These are phyloP conservation scores for Paedocypris sp. DNA, from an alignment of 2,113 vertebrate species.

Conservation along the genomic window DNA sequence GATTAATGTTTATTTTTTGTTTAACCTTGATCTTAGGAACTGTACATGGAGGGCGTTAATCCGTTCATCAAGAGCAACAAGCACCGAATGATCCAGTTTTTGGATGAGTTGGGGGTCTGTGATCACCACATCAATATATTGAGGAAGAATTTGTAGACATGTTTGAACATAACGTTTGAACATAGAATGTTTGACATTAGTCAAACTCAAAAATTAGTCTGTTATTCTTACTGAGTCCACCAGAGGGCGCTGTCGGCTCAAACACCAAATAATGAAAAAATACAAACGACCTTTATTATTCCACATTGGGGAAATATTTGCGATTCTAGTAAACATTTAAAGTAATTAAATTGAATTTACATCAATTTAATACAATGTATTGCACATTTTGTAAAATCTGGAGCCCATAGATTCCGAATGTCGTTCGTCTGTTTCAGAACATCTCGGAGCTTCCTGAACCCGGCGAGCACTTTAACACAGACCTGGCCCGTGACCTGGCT, in stretches of 20 bases:
- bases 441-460: conserved; percentile 88
- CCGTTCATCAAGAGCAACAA: conserved; percentile 98
- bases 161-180: too few species aligned
- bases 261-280: too few species aligned
- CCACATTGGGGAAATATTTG: too few species aligned
- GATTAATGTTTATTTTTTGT: neutral
- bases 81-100: conserved; percentile 97
- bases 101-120: conserved; percentile 88
- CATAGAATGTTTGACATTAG: too few species aligned
- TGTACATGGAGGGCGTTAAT: conserved; percentile 98
- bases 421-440: conserved; percentile 62
- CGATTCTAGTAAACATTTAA: neutral
- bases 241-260: too few species aligned
- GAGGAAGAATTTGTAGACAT: too few species aligned
- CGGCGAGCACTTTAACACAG: conserved; percentile 84
- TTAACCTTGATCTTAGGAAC: conserved; percentile 64
- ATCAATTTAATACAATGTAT: neutral
- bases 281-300: too few species aligned
- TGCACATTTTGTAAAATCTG: neutral
- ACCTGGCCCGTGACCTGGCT: conserved; percentile 86
- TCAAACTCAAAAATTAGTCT: too few species aligned
- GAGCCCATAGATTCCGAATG: neutral
- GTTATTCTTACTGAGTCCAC: too few species aligned
- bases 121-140: too few species aligned
- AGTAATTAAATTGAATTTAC: neutral